Evolutionary conservation across 2,113 vertebrate species (phyloP), one percentile per base, ranked within the genome.

Genomic region (Acrocephalus kingi): DNA sequence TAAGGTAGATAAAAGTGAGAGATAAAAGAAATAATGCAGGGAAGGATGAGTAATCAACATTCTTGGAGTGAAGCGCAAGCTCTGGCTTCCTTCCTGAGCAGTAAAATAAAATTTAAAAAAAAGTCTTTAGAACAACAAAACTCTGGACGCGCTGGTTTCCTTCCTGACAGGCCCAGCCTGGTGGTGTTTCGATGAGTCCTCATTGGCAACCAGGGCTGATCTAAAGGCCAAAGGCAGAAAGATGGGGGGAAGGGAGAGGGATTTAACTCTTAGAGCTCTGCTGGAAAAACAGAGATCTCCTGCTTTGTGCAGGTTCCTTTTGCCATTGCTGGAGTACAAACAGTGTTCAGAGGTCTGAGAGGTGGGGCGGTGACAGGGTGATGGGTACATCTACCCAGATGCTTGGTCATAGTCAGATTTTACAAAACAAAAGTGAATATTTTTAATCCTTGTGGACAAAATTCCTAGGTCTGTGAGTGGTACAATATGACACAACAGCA

Each of bases 21-120:
- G 95, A 92, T 91, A 97, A 96, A 95, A 98, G 97, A 95, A 94
- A 94, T 98, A 93, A 82, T 97, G 96, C 90, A 97, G 84, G 94
- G 92, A 85, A 96, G 96, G 97, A 96, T 98, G 94, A 98, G 98
- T 97, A 98, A 98, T 97, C 97, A 94, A 96, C 95, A 97, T 98
- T 97, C 97, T 97, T 97, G 97, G 96, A 98, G 98, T 97, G 93
- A 98, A 98, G 98, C 96, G 48, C 98, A 98, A 98, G 98, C 98
- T 97, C 98, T 98, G 97, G 98, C 98, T 99, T 99, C 98, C 98
- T 99, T 99, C 98, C 98, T 98, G 98, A 97, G 96, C 97, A 97
- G 98, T 98, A 96, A 98, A 98, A 98, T 98, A 98, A 97, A 98
- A 98, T 97, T 92, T 96, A 98, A 98, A 97, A 98, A 98, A 98